Base-by-base conservation (phyloP, 2,113 vertebrate genomes). In the Mobula hypostoma region DNA sequence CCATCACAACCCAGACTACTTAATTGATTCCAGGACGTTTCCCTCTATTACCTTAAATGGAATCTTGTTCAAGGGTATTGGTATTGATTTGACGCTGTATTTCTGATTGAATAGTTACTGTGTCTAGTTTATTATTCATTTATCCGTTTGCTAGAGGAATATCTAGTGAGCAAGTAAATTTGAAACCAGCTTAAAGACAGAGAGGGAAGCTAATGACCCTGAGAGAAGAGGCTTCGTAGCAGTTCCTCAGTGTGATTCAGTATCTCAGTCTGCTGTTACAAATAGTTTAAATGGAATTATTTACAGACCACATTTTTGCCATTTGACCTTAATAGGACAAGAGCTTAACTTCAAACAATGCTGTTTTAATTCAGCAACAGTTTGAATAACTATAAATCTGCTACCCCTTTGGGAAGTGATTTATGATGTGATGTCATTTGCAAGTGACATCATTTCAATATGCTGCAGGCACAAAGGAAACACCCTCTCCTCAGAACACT, bases 11-110 rank as follows among this genome's bases (percentile, higher is more conserved):
- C 19, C 63, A 2, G 85, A 66, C 29, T 15, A 12, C 15, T 90
- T 90, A 68, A 90, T 32, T 32, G n/a, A 68, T 90, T 90, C 85
- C 85, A 90, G 85, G 85, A 66, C 82, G 32, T 90, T 32, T 90
- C 5, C 61, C 82, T 66, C 85, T 61, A 88, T 63, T 66, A 58
- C 58, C 11, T n/a, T 66, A 32, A 68, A 36, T 66, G 61, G 61
- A 68, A 17, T 90, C 85, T 90, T 66, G 21, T 85, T 85, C 27
- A 85, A 85, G 24, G 82, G 21, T 29, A 66, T 68, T 66, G 12
- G 61, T 88, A 88, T 63, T 63, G 61, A 68, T 29, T 29, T 32
- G 15, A 63, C 58, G 14, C 83, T 88, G 56, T 63, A 27, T 29
- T 85, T 85, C 56, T 27, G 56, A 61, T 87, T 87, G 58, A 15